phyloP scores from a whole-genome alignment of 2,888 invertebrate genomes.

The Rhingia rostrata region DNA sequence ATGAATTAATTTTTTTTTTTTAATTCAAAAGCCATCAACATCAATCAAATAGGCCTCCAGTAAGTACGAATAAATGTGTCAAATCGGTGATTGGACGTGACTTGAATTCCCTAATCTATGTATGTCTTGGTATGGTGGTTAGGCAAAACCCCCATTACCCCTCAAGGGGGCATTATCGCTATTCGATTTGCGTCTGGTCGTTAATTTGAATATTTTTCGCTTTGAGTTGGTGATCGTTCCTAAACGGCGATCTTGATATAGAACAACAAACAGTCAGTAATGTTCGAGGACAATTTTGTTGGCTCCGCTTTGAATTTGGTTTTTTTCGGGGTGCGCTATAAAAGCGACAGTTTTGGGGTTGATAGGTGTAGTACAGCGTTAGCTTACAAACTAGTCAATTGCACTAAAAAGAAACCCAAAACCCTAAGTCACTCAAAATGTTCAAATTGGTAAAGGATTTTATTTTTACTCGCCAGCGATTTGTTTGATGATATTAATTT shows the following conservation, averaged over 20 bases:
- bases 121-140: slow-evolving; percentile 29
- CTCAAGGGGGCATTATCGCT: slow-evolving; percentile 36
- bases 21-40: slow-evolving; percentile 24
- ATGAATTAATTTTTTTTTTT: slow-evolving; percentile 1
- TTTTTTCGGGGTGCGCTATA: slow-evolving; percentile 48
- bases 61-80: slow-evolving; percentile 64
- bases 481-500: slow-evolving; percentile 20
- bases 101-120: slow-evolving; percentile 30
- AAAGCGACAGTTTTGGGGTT: slow-evolving; percentile 58
- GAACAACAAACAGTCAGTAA: slow-evolving; percentile 46
- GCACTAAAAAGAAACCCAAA: slow-evolving; percentile 34
- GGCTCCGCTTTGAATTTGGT: not conserved
- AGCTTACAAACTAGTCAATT: slow-evolving; percentile 55
- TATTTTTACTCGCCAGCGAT: not conserved
- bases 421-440: slow-evolving; percentile 37
- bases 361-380: slow-evolving; percentile 51
- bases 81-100: slow-evolving; percentile 57
- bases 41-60: slow-evolving; percentile 40
- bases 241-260: slow-evolving; percentile 23
- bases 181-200: slow-evolving; percentile 50
- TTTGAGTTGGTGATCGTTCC: slow-evolving; percentile 15
- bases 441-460: slow-evolving; percentile 66
- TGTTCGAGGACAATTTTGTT: slow-evolving; percentile 52
- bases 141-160: slow-evolving; percentile 12
- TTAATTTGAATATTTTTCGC: slow-evolving; percentile 27